phyloP scores from a whole-genome alignment of 2,113 vertebrate genomes.

The Ptychochromis oligacanthus region DNA sequence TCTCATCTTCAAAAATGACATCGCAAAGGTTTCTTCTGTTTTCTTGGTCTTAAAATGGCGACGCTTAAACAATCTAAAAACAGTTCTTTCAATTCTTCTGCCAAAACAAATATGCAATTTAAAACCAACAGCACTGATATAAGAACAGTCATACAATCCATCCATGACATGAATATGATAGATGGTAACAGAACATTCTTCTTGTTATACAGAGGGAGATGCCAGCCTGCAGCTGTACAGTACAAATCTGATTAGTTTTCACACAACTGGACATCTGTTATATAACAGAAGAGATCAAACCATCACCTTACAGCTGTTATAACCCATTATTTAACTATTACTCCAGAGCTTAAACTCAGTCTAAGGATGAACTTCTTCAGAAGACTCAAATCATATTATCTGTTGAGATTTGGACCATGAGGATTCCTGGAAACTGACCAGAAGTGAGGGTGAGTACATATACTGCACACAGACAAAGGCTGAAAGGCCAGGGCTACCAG shows the following conservation, averaged over 20 bases:
- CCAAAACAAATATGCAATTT: background rate
- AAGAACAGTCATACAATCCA: background rate
- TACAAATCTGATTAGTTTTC: background rate
- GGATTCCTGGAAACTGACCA: background rate
- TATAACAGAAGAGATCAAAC: background rate
- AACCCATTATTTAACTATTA: background rate
- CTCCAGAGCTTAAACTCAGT: no score
- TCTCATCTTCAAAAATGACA: conserved; percentile 9
- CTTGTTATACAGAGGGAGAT: background rate
- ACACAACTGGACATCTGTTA: background rate
- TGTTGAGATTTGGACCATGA: background rate
- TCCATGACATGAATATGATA: background rate
- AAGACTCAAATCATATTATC: background rate
- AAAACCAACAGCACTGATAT: background rate
- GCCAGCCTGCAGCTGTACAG: background rate
- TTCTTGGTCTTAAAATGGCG: conserved; percentile 9
- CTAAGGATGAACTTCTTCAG: background rate
- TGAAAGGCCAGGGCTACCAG: no score
- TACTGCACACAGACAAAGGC: no score
- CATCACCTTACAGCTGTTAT: background rate
- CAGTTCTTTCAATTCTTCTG: background rate
- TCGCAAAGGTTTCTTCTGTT: conserved; percentile 3
- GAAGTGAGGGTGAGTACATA: background rate
- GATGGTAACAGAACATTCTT: background rate
- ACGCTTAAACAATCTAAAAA: background rate